Base-by-base conservation (phyloP, 2,888 invertebrate species). In the Microplitis deprimator region DNA sequence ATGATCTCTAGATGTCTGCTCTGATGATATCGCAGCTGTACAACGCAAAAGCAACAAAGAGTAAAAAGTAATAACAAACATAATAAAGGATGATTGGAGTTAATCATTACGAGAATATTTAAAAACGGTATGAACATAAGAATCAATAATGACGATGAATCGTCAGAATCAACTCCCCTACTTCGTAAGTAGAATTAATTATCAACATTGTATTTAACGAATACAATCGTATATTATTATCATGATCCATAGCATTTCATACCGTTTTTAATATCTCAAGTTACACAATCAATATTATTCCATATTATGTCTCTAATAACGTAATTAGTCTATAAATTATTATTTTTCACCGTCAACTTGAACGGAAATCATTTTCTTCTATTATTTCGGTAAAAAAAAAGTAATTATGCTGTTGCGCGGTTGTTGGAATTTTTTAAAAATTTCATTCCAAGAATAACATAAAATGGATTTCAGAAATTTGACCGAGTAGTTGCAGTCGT, bases 401-500 rank as follows among this genome's bases (percentile, higher is more conserved):
- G 29, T 29, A 4, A 29, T 29, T 29, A 29, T 29, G 29, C 29
- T 29, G 29, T 29, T 29, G 4, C 29, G 29, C 29, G 29, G 4
- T 29, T 0, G 29, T 29, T 29, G 29, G 29, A 4, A 29, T 29
- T 29, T 29, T 29, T 29, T 29, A 3, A 0, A 29, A 29, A 29
- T 29, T 29, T 29, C 29, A 0, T 29, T 29, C 4, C 3, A 29
- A 50, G 50, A 8, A 50, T 50, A 50, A 50, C 13, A 10, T 13
- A 50, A 10, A 10, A 50, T 10, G 13, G 8, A 50, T 50, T 50
- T 13, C 13, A 3, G 4, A 29, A 29, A 3, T 2, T 13, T 13
- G 13, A 13, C 13, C 50, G 50, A 29, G 29, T 5, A 50, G 50
- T 13, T 39, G 77, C 94, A 94, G 94, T 93, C 94, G 93, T 94